Percentiles rank a stretch among this genome's conserved stretches.
phyloP scores from a whole-genome alignment of 2,797 vertebrate genomes.

The Tachyglossus aculeatus region DNA sequence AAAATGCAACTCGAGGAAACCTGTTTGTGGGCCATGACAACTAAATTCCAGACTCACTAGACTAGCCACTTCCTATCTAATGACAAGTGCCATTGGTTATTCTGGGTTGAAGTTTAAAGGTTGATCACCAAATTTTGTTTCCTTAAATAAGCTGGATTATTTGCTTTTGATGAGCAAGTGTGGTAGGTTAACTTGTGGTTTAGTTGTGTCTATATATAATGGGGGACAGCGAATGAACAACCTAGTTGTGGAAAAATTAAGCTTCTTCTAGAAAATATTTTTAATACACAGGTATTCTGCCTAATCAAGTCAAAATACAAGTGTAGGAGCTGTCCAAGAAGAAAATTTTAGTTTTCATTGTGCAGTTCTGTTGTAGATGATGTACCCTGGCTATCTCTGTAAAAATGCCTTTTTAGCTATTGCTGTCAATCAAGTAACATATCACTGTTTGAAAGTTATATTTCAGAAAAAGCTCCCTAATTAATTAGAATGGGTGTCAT shows the following conservation, averaged over 20 bases:
- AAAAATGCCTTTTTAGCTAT: too few relatives aligned
- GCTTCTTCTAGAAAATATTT: too few relatives aligned
- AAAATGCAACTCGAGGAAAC: constrained; percentile 49
- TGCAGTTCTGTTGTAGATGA: too few relatives aligned
- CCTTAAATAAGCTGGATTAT: not conserved
- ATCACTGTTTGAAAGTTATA: not conserved
- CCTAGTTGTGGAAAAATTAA: not conserved
- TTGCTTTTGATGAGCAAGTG: not conserved
- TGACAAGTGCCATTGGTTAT: not conserved
- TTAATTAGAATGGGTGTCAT: not conserved
- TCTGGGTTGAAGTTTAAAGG: constrained; percentile 12
- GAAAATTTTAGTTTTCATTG: too few relatives aligned
- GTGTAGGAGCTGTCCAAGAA: too few relatives aligned
- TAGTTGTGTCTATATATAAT: not conserved
- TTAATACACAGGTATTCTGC: too few relatives aligned
- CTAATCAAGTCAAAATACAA: too few relatives aligned
- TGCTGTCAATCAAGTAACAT: not conserved
- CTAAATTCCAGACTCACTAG: constrained; percentile 46
- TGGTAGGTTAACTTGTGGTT: not conserved
- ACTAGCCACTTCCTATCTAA: not conserved
- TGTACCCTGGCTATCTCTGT: too few relatives aligned
- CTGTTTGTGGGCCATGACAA: constrained; percentile 43
- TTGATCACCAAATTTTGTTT: constrained; percentile 4
- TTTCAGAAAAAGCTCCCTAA: constrained; percentile 4
- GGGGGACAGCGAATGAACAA: too few relatives aligned